A percentile compares a stretch with the other conserved stretches of the same genome.
Evolutionary conservation across 2,113 vertebrate genomes (phyloP).

Genomic region (Chloropsis hardwickii): DNA sequence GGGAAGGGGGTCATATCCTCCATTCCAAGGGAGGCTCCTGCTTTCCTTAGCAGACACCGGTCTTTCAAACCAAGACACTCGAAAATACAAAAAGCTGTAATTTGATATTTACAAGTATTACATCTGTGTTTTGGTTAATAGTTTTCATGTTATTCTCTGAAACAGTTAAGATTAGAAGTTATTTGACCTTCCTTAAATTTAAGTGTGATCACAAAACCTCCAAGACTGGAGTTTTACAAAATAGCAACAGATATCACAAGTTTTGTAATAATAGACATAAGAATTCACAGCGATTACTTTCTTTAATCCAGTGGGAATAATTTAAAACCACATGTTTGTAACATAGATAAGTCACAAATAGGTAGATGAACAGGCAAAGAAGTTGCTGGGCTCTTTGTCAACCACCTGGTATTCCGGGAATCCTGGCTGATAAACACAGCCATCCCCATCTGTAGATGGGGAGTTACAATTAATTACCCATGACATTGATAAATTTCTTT

Average conservation of each 20-base stretch:
- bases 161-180: not conserved
- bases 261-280: not conserved
- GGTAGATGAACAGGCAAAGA: conserved; percentile 46
- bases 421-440: conserved; percentile 58
- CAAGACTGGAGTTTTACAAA: not conserved
- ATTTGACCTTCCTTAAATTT: not conserved
- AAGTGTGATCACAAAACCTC: not conserved
- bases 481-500: conserved; percentile 73
- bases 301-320: not conserved
- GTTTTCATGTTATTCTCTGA: not conserved
- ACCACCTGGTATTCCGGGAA: conserved; percentile 59
- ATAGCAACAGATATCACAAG: not conserved
- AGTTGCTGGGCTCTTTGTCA: conserved; percentile 42
- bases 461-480: conserved; percentile 72
- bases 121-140: not conserved
- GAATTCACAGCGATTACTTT: not conserved
- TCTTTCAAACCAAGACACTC: not conserved
- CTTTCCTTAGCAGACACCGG: not conserved
- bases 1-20: not conserved
- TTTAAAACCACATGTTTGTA: not conserved
- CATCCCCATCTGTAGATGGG: conserved; percentile 52
- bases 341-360: not conserved
- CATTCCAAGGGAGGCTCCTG: not conserved
- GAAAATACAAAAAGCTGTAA: not conserved
- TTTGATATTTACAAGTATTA: not conserved